Base-by-base conservation (phyloP, 2,888 invertebrate species). In the Pedicia rivosa region DNA sequence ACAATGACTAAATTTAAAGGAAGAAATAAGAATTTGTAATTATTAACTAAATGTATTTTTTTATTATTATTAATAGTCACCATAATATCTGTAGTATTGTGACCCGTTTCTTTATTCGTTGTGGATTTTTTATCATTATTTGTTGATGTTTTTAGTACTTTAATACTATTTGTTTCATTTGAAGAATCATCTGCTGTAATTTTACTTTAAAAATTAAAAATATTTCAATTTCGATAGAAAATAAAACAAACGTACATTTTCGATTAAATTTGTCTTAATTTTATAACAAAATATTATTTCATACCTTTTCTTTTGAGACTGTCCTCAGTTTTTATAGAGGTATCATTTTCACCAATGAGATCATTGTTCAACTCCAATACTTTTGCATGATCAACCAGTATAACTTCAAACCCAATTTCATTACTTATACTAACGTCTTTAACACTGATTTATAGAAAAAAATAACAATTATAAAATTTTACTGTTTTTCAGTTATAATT, bases 111-210 rank as follows among this genome's bases (percentile, higher is more conserved):
- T 5, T 71, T 71, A 38, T 67, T 66, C 47, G 71, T 72, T 9
- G 59, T 64, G 24, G 62, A 57, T 47, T 72, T 72, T 47, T 74
- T 74, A 25, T 74, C 74, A 41, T 71, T 62, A 25, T 51, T 50
- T 24, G 47, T 63, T 29, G 55, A 48, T 40, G 56, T 51, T 48
- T 68, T 69, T 1, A 62, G 49, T n/a, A 64, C 49, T 53, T 68
- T 68, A 2, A 61, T 53, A 38, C 61, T 50, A 41, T 51, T 49
- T 32, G 51, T 49, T 34, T 65, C 64, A 39, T 60, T 63, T 26
- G n/a, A 26, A n/a, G 44, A 46, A n/a, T n/a, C n/a, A n/a, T n/a
- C n/a, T n/a, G n/a, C n/a, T n/a, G 6, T 55, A 52, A 40, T 47
- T 62, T 42, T 59, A 62, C 43, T 62, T 63, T 62, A 42, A 28